Evolutionary conservation across 2,113 vertebrate genomes (phyloP).

Genomic region (Nasalis larvatus): DNA sequence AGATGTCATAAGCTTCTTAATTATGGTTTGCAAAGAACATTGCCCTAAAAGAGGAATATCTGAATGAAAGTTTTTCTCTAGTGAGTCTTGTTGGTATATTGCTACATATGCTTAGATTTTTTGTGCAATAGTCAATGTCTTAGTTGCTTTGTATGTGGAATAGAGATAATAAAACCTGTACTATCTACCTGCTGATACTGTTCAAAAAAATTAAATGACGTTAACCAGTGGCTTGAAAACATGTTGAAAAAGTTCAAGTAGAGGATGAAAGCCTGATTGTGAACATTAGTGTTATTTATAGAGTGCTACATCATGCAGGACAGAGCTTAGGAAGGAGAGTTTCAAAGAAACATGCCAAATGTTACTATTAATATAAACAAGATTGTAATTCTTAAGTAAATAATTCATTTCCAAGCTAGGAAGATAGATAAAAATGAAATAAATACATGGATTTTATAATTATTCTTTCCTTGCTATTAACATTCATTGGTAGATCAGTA

Average conservation of each 20-base stretch:
- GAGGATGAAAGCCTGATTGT: conserved; percentile 14
- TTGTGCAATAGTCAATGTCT: background rate
- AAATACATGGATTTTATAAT: background rate
- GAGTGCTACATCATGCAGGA: background rate
- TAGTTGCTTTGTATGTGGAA: background rate
- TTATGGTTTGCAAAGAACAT: background rate
- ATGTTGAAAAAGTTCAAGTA: conserved; percentile 44
- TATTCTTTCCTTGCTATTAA: background rate
- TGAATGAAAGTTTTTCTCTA: background rate
- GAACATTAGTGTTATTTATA: background rate
- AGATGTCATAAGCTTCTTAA: background rate
- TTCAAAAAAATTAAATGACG: conserved; percentile 6
- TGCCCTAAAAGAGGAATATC: background rate
- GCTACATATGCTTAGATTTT: background rate
- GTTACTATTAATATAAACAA: background rate
- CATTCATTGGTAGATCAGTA: background rate
- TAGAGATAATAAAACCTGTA: background rate
- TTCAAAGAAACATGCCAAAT: background rate
- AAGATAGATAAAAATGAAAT: conserved; percentile 25
- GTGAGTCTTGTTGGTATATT: background rate
- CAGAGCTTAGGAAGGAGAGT: background rate
- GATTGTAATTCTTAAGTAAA: conserved; percentile 11
- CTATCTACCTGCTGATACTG: background rate
- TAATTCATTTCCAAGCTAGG: background rate
- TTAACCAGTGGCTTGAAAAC: conserved; percentile 30